Base-by-base conservation (phyloP, 2,888 invertebrate genomes). In the Xestia rhomboidea region DNA sequence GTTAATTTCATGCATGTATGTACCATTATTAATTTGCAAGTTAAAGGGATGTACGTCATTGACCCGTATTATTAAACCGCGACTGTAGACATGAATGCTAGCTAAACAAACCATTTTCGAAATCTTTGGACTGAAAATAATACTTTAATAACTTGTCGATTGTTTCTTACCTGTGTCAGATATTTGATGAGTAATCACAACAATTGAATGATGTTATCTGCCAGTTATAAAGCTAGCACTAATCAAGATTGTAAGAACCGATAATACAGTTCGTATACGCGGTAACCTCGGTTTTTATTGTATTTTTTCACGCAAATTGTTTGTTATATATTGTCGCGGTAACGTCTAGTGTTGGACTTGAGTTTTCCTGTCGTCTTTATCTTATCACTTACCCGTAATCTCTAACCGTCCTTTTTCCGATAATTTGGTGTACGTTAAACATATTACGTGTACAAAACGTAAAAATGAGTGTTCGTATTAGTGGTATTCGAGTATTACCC, bases 331-430 rank as follows among this genome's bases (percentile, higher is more conserved):
- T 83, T 83, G 67, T 69, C 79, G 76, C 76, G 64, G 72, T 78
- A 82, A 85, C 73, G 81, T 81, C 76, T 83, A 73, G 82, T 71
- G 81, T 81, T 67, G 63, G 79, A 81, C 79, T 81, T 76, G 76
- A 81, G 69, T 84, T 79, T 84, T 68, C 74, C 79, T 83, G 72
- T 77, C 68, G 79, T 84, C 89, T 89, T 89, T 91, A 92, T 93
- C 93, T 92, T 91, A 92, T 92, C 93, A 77, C 18, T 72, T 62
- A 75, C 72, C 34, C 82, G 77, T 89, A 88, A 89, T 89, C 87
- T 90, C 81, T 75, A 68, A 69, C 83, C 79, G 73, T 73, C 80
- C 73, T 64, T 86, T 76, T 66, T 69, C 73, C 82, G 90, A 91
- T 90, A 89, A 90, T 72, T 60, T 74, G 44, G 72, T 63, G 62